Conservation (phyloP, 2,113 vertebrate species). For the Etia nguti region DNA sequence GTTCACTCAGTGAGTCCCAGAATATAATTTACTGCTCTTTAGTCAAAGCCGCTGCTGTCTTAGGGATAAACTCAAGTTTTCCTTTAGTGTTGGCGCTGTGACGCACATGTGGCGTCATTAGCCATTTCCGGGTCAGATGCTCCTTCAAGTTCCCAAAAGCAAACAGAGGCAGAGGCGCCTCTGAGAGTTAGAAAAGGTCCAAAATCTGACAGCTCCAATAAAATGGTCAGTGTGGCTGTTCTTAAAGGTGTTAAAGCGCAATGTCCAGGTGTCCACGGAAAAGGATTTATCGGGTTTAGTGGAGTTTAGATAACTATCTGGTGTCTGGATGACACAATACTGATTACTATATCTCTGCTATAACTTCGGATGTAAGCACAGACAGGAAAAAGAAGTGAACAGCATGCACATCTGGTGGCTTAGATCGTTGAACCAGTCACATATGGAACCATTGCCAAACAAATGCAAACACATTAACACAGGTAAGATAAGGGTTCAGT, state of each 20-base stretch:
- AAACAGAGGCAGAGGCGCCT: background rate
- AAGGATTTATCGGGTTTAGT: background rate
- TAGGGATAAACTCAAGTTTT: background rate
- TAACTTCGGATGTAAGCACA: background rate
- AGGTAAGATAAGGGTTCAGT: background rate
- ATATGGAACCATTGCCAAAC: background rate
- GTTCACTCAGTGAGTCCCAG: background rate
- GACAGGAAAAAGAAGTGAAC: background rate
- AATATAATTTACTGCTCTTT: background rate
- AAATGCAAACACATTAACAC: background rate
- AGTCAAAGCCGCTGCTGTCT: background rate
- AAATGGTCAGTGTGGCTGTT: background rate
- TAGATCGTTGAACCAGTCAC: background rate
- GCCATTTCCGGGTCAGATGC: background rate
- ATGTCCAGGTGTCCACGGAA: background rate
- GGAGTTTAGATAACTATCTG: too few species aligned
- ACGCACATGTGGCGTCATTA: background rate
- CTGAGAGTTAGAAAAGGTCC: background rate
- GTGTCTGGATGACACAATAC: background rate
- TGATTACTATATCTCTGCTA: fast-evolving
- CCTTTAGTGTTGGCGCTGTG: background rate
- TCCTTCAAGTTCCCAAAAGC: background rate
- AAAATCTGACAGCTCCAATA: background rate
- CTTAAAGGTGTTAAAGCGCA: background rate
- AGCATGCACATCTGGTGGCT: background rate